Percentiles rank a stretch among this genome's conserved stretches.
Evolutionary conservation across 2,888 invertebrate genomes (phyloP).

Genomic region (Aphrophora alni): DNA sequence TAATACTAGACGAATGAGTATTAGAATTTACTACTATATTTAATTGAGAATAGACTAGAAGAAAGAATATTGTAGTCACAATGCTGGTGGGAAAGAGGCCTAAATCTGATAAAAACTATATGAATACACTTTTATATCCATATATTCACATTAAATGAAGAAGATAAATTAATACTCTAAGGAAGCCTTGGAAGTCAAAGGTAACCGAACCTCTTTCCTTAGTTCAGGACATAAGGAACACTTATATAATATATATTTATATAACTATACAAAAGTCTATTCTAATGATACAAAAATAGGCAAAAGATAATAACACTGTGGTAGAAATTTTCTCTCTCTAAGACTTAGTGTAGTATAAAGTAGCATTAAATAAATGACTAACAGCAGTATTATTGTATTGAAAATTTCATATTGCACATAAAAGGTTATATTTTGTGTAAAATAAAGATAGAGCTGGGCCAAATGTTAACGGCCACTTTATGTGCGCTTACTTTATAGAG

Average conservation of each 20-base stretch:
- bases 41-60: too few relatives aligned
- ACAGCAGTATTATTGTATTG: slow-evolving; percentile 13
- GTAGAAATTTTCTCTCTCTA: slow-evolving; percentile 19
- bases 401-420: slow-evolving; percentile 31
- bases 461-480: not conserved
- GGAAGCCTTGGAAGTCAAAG: not conserved
- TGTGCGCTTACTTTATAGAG: slow-evolving; percentile 37
- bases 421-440: slow-evolving; percentile 12
- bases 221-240: slow-evolving; percentile 31
- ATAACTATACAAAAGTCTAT: slow-evolving; percentile 38
- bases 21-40: too few relatives aligned
- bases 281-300: slow-evolving; percentile 38
- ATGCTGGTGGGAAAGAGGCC: not conserved
- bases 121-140: not conserved
- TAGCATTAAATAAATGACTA: slow-evolving; percentile 9
- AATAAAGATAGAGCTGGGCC: not conserved
- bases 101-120: not conserved
- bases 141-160: not conserved
- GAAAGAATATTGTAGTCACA: too few relatives aligned
- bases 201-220: not conserved
- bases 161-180: not conserved
- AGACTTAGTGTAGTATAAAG: slow-evolving; percentile 17
- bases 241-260: slow-evolving; percentile 30
- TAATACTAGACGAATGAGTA: too few relatives aligned
- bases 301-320: slow-evolving; percentile 35